A percentile compares a stretch with the other conserved stretches of the same genome.
Conservation (phyloP, 2,797 vertebrate species). For the Potorous gilbertii region DNA sequence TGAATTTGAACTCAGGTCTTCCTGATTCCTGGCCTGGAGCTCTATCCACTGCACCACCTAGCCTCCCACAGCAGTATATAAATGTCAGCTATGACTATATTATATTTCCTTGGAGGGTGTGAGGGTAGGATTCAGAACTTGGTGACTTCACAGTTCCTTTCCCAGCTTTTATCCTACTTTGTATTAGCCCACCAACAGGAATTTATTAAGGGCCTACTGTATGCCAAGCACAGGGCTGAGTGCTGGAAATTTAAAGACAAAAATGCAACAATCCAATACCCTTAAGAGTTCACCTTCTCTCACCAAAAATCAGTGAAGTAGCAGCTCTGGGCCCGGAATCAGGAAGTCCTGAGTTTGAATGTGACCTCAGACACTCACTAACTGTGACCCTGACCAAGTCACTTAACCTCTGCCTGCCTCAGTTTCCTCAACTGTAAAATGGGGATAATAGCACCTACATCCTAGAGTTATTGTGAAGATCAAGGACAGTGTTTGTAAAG, state of each 20-base stretch:
- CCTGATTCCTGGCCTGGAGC: not conserved
- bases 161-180: not conserved
- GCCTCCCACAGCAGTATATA: not conserved
- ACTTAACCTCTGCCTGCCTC: not conserved
- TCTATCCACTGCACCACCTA: not conserved
- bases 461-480: not conserved
- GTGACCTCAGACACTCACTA: not conserved
- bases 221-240: too few relatives aligned
- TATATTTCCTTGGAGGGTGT: not conserved
- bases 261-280: not conserved
- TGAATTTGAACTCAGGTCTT: not conserved
- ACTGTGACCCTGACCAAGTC: not conserved
- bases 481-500: not conserved
- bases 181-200: not conserved
- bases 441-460: not conserved
- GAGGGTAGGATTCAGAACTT: not conserved
- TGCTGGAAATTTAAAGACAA: not conserved
- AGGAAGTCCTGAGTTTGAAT: not conserved
- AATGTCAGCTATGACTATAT: not conserved
- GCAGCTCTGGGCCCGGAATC: not conserved
- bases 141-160: not conserved
- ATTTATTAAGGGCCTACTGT: too few relatives aligned
- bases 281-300: not conserved
- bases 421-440: not conserved
- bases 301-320: not conserved